Base-by-base conservation (phyloP, 2,888 invertebrate genomes). In the Melanotus villosus region DNA sequence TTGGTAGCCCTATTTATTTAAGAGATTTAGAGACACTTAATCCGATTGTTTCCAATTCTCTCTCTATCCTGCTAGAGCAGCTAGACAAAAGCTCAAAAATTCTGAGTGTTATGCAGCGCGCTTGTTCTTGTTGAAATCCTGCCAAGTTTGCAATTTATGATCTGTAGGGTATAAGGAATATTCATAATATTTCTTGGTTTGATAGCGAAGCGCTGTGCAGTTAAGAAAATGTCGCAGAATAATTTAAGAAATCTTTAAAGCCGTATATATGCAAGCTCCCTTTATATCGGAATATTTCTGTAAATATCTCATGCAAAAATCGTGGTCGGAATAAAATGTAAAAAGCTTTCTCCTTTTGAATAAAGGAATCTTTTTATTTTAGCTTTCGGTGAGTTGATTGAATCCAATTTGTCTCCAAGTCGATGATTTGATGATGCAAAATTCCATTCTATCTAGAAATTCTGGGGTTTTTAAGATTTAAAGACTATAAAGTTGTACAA, bases 81-180 rank as follows among this genome's bases (percentile, higher is more conserved):
- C n/a, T n/a, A 34, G 7, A 45, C 47, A 47, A 12, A 47, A 23
- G 47, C 23, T 47, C n/a, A 7, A 10, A 47, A 47, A 47, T 47
- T 47, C n/a, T 7, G 5, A 16, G 52, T 7, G 2, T 3, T 1
- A 34, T 14, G 18, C 43, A 18, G 36, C 26, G 45, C 21, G 18
- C 26, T 58, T 10, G 1, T 9, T 18, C 26, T 45, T 23, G 32
- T 59, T 65, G 65, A 65, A 58, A 58, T 52, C 30, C 38, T 50
- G 65, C 65, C 65, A 65, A 65, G 36, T 47, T 12, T 19, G 12
- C n/a, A 30, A 65, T 65, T 65, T 65, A 65, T 65, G 47, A 50
- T 21, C 57, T 65, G 65, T 58, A 58, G 58, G 18, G 38, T 36
- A 41, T 52, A 43, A 57, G 47, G 34, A 57, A 65, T 63, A 63